Evolutionary conservation across 2,888 invertebrate species (phyloP).

Genomic region (Diadromus collaris): DNA sequence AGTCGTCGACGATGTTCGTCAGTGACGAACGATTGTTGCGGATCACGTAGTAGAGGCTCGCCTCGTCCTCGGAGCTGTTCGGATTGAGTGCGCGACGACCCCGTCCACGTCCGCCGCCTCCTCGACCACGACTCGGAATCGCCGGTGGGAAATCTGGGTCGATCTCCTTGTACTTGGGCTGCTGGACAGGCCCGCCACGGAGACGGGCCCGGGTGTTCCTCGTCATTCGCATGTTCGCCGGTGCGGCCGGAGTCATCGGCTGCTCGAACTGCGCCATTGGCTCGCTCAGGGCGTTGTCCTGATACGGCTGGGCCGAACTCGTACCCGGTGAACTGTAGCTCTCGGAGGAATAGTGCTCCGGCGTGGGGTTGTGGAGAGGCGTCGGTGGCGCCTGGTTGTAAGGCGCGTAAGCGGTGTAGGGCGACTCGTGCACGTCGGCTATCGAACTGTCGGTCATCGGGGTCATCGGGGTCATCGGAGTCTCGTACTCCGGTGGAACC

Average conservation of each 20-base stretch:
- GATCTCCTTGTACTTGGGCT: conserved; percentile 78
- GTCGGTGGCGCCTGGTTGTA: conserved; percentile 79
- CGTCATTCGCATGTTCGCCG: conserved; percentile 79
- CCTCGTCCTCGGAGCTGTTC: conserved; percentile 86
- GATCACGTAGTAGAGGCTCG: conserved; percentile 91
- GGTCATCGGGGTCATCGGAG: conserved; percentile 84
- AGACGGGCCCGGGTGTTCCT: conserved; percentile 79
- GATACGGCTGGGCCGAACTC: conserved; percentile 72
- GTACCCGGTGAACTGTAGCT: conserved; percentile 76
- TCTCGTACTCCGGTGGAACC: conserved; percentile 91
- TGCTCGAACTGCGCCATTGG: conserved; percentile 74
- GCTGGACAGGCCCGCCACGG: conserved; percentile 76
- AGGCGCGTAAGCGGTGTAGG: conserved; percentile 79
- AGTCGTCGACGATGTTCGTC: conserved; percentile 97
- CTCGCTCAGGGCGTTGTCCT: conserved; percentile 69
- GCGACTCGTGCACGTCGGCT: conserved; percentile 78
- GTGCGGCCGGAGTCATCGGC: conserved; percentile 78
- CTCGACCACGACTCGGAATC: conserved; percentile 63
- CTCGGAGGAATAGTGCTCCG: conserved; percentile 77
- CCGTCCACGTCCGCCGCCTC: conserved; percentile 81
- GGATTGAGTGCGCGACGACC: conserved; percentile 70
- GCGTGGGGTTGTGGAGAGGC: conserved; percentile 75
- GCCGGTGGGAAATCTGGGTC: conserved; percentile 75
- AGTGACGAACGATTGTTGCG: conserved; percentile 91
- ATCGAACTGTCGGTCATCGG: conserved; percentile 82